Evolutionary conservation across 2,888 invertebrate species (phyloP).

Genomic region (Stenchaetothrips biformis): DNA sequence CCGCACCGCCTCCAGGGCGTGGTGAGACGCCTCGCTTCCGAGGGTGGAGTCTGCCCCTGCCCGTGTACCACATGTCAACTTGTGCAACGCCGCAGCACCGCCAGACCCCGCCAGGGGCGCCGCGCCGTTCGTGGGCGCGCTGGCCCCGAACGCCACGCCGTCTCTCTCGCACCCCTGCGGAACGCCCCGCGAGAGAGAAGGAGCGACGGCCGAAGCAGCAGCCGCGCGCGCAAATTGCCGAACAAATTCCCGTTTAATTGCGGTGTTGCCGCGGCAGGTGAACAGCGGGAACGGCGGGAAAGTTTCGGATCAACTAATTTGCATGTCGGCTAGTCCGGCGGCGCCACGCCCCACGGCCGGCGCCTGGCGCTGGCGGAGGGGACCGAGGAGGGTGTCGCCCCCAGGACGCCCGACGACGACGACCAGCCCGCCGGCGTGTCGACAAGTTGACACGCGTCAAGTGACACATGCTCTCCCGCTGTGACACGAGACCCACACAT

Average conservation of each 20-base stretch:
- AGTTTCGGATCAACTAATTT: slow-evolving; percentile 21
- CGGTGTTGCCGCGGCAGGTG: not conserved
- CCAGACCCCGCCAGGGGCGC: not conserved
- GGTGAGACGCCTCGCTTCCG: too few relatives aligned
- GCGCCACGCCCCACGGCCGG: too few relatives aligned
- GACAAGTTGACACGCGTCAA: too few relatives aligned
- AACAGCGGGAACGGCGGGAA: slow-evolving; percentile 1
- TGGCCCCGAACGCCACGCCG: not conserved
- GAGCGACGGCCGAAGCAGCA: not conserved
- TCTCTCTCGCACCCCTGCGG: not conserved
- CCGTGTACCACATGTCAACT: not conserved
- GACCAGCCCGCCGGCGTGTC: too few relatives aligned
- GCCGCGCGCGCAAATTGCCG: slow-evolving; percentile 1
- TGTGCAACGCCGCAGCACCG: not conserved
- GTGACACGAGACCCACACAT: too few relatives aligned
- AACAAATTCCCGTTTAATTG: slow-evolving; percentile 21
- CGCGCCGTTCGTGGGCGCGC: not conserved
- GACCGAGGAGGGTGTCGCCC: too few relatives aligned
- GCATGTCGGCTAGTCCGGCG: slow-evolving; percentile 11
- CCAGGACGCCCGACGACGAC: too few relatives aligned
- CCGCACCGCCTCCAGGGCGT: too few relatives aligned
- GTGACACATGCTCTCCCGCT: too few relatives aligned
- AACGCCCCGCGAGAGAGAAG: too few relatives aligned
- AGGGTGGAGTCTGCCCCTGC: too few relatives aligned
- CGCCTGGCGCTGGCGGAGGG: too few relatives aligned